These are phyloP conservation scores for Thryonomys swinderianus DNA, from an alignment of 2,113 vertebrate species.

Conservation along the genomic window DNA sequence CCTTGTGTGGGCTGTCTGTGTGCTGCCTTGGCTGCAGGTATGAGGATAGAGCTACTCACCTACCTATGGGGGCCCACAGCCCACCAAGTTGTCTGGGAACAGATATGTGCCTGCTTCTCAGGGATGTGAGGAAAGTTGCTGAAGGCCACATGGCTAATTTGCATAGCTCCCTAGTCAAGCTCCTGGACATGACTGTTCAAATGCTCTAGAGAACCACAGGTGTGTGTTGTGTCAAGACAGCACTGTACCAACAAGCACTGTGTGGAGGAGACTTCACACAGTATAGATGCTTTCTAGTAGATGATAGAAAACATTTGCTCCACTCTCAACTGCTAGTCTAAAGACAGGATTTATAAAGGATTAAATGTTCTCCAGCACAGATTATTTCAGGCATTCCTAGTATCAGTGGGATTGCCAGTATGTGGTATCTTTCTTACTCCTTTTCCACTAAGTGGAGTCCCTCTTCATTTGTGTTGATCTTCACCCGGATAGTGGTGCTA, in stretches of 20 bases:
- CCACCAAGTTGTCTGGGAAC: neutral
- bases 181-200: neutral
- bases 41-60: no score
- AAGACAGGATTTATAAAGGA: fast-evolving
- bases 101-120: neutral
- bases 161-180: neutral
- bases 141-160: neutral
- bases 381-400: neutral
- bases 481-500: neutral
- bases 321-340: no score
- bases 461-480: neutral
- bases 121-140: neutral
- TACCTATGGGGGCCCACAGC: neutral
- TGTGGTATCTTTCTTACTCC: neutral
- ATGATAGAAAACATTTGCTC: no score
- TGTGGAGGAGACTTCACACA: neutral
- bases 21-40: no score
- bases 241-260: neutral
- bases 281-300: neutral
- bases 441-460: neutral
- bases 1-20: no score
- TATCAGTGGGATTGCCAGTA: no score
- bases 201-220: neutral
- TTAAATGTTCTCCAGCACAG: neutral
- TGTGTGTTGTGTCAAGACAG: neutral